A percentile compares a stretch with the other conserved stretches of the same genome.
phyloP scores from a whole-genome alignment of 2,797 vertebrate genomes.

The Leptatherina wallacei region DNA sequence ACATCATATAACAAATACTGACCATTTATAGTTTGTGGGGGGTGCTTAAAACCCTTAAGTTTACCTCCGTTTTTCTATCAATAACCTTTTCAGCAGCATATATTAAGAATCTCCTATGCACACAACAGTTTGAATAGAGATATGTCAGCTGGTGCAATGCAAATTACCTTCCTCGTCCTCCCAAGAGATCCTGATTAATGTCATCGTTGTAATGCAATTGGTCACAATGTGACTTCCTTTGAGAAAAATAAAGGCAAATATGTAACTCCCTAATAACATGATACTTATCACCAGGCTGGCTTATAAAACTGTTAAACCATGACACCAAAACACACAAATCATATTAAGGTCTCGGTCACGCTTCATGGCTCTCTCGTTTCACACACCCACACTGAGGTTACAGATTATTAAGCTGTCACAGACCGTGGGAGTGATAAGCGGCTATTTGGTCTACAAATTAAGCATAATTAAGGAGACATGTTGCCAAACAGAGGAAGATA shows the following conservation, averaged over 20 bases:
- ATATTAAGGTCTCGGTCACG: slow-evolving; percentile 84
- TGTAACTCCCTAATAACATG: slow-evolving; percentile 83
- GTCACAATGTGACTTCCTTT: slow-evolving; percentile 74
- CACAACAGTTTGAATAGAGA: slow-evolving; percentile 60
- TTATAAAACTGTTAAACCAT: slow-evolving; percentile 85
- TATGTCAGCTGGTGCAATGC: slow-evolving; percentile 73
- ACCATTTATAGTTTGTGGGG: slow-evolving; percentile 51
- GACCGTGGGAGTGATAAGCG: slow-evolving; percentile 84
- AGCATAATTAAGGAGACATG: slow-evolving; percentile 84
- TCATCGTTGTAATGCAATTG: slow-evolving; percentile 82
- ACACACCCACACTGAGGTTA: slow-evolving; percentile 73
- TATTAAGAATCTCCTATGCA: slow-evolving; percentile 43
- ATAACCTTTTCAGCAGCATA: slow-evolving; percentile 48
- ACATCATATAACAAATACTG: not conserved
- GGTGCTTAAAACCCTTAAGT: slow-evolving; percentile 41
- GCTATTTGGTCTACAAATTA: slow-evolving; percentile 89
- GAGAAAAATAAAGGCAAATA: slow-evolving; percentile 84
- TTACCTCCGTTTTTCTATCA: slow-evolving; percentile 38
- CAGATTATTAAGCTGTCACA: slow-evolving; percentile 88
- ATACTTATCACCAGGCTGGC: slow-evolving; percentile 77
- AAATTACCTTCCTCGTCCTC: slow-evolving; percentile 74
- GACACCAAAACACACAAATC: slow-evolving; percentile 86
- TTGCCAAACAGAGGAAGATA: slow-evolving; percentile 82
- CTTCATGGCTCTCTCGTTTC: slow-evolving; percentile 61
- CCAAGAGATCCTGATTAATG: slow-evolving; percentile 79